Percentiles rank a stretch among this genome's conserved stretches.
These are phyloP conservation scores for Gorsachius goisagi DNA, from an alignment of 2,113 vertebrate species.

Conservation along the genomic window DNA sequence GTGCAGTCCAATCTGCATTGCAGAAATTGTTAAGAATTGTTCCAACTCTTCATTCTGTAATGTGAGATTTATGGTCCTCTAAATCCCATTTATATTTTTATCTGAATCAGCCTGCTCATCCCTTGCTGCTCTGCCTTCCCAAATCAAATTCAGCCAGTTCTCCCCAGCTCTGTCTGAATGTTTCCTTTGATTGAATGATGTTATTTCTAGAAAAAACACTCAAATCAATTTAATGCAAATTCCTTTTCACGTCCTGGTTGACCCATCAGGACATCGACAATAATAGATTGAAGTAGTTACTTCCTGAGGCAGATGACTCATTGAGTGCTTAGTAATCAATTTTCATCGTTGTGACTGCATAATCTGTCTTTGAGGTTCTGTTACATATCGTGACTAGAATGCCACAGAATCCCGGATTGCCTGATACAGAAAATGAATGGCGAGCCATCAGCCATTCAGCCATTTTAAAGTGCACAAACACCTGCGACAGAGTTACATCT, in stretches of 20 bases:
- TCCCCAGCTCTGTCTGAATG: conserved; percentile 70
- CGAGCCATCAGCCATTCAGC: conserved; percentile 9
- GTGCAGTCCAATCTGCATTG: not conserved
- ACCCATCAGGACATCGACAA: conserved; percentile 78
- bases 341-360: conserved; percentile 75
- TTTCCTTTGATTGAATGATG: conserved; percentile 77
- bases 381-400: conserved; percentile 54
- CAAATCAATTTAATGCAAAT: conserved; percentile 83
- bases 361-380: conserved; percentile 76
- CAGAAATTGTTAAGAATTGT: conserved; percentile 14
- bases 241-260: conserved; percentile 74
- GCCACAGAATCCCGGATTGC: conserved; percentile 38
- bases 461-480: conserved; percentile 11
- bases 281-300: conserved; percentile 81
- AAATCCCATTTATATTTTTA: conserved; percentile 61
- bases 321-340: conserved; percentile 79
- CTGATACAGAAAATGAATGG: not conserved
- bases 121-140: conserved; percentile 63
- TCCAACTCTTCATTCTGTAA: conserved; percentile 7
- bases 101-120: conserved; percentile 65
- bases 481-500: not conserved
- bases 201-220: conserved; percentile 80
- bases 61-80: conserved; percentile 52
- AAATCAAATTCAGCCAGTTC: conserved; percentile 73
- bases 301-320: conserved; percentile 81